Evolutionary conservation across 2,888 invertebrate genomes (phyloP).

Genomic region (Meloe dianella): DNA sequence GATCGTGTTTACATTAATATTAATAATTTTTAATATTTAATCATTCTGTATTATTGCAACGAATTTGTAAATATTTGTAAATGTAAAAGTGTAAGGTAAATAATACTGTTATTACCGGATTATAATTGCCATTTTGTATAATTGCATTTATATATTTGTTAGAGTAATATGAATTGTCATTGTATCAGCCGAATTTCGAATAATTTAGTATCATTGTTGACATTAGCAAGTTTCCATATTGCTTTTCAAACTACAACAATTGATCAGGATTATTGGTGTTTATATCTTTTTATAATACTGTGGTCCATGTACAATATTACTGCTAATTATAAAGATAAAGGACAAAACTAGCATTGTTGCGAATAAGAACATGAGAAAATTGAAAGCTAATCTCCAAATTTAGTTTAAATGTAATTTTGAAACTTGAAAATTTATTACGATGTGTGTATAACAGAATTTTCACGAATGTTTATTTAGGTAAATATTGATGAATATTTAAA

Average conservation of each 20-base stretch:
- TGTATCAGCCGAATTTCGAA: neutral
- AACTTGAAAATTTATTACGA: neutral
- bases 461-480: neutral
- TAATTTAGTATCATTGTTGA: conserved; percentile 5
- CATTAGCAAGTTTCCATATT: neutral
- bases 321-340: neutral
- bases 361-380: neutral
- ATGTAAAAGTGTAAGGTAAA: neutral
- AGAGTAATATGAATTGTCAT: neutral
- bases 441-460: no score
- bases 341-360: neutral
- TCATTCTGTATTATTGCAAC: neutral
- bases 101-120: conserved; percentile 1
- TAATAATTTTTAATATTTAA: neutral
- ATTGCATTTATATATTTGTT: conserved; percentile 7
- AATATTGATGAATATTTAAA: neutral
- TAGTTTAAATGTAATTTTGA: neutral
- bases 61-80: conserved; percentile 5
- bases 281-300: no score
- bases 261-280: neutral
- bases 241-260: neutral
- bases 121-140: neutral
- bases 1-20: no score
- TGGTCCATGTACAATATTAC: neutral
- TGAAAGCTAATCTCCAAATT: neutral